A percentile compares a stretch with the other conserved stretches of the same genome.
Evolutionary conservation across 2,113 vertebrate species (phyloP).

Genomic region (Taurulus bubalis): DNA sequence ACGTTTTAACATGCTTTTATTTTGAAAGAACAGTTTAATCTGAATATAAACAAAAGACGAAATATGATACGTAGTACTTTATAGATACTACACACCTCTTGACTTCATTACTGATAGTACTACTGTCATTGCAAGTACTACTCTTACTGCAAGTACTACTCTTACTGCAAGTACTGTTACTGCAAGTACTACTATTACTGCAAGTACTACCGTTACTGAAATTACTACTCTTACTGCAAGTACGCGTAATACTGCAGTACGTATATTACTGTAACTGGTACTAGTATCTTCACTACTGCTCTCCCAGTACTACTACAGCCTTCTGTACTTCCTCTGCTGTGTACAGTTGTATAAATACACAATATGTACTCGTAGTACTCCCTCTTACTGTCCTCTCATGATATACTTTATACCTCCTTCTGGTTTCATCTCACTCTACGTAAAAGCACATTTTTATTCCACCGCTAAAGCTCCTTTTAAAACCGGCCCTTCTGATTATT

Average conservation of each 20-base stretch:
- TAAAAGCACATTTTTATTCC: slow-evolving; percentile 3
- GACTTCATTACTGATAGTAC: not conserved
- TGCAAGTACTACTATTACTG: not conserved
- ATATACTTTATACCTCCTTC: not conserved
- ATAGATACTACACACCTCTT: not conserved
- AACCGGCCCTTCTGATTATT: not conserved
- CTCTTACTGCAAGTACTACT: not conserved
- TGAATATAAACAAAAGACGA: too few relatives aligned
- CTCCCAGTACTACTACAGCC: not conserved
- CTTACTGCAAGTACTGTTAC: too few relatives aligned
- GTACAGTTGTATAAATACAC: not conserved
- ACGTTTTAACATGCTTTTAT: not conserved
- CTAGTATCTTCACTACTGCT: not conserved
- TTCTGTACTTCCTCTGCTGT: not conserved
- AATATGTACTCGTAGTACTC: not conserved
- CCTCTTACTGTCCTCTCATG: not conserved
- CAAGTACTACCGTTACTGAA: not conserved
- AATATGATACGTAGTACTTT: too few relatives aligned
- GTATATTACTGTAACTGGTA: not conserved
- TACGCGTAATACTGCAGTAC: not conserved
- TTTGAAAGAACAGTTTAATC: not conserved
- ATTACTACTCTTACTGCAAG: not conserved
- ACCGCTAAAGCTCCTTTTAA: not conserved
- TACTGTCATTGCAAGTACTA: not conserved
- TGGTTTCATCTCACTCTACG: not conserved